Evolutionary conservation across 2,797 vertebrate species (phyloP).

Genomic region (Lacerta viridis): DNA sequence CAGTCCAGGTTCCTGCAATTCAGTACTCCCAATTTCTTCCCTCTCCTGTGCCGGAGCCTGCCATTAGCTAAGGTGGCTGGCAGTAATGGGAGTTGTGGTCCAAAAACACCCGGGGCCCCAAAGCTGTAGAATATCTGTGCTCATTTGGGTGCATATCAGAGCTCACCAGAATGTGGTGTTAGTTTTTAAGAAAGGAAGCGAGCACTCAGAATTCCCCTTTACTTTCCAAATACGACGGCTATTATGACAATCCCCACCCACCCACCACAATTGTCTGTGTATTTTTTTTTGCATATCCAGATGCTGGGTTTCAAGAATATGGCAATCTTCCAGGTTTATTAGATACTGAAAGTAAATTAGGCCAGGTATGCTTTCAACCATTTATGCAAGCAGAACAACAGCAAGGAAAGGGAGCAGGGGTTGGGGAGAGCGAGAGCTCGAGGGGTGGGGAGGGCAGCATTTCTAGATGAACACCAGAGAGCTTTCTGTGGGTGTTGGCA

Average conservation of each 20-base stretch:
- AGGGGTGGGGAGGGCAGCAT: conserved; percentile 29
- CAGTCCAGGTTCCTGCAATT: too few species aligned
- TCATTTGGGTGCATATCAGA: background rate
- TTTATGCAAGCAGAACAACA: conserved; percentile 24
- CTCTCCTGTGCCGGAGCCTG: too few species aligned
- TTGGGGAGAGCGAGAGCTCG: conserved; percentile 34
- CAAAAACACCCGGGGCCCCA: background rate
- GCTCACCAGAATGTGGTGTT: background rate
- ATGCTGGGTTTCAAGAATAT: conserved; percentile 54
- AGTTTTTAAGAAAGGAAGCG: background rate
- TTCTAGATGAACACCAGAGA: conserved; percentile 74
- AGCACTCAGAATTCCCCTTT: conserved; percentile 20
- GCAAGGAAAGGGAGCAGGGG: conserved; percentile 10
- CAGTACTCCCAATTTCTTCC: too few species aligned
- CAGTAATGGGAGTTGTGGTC: too few species aligned
- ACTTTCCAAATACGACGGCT: background rate
- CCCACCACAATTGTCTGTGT: background rate
- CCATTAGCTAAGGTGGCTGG: too few species aligned
- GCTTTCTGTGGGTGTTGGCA: conserved; percentile 74
- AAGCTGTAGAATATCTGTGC: background rate
- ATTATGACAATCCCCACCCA: background rate
- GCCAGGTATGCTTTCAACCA: conserved; percentile 41
- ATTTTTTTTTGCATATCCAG: conserved; percentile 43
- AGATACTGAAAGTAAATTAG: conserved; percentile 17
- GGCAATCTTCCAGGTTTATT: conserved; percentile 24